Evolutionary conservation across 2,888 invertebrate species (phyloP).

Genomic region (Cremastinae sp.): DNA sequence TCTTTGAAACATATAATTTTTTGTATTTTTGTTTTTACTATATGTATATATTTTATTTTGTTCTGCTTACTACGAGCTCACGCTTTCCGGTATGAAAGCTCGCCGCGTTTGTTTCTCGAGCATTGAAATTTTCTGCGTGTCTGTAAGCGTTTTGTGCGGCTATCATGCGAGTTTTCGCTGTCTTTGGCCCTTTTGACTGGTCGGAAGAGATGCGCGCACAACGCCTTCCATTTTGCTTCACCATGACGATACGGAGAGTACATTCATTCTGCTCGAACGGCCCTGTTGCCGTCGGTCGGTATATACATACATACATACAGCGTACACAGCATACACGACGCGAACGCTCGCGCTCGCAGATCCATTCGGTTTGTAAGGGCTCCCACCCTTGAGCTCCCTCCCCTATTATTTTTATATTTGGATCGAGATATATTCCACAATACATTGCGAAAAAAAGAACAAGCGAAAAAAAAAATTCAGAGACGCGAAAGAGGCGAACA

Average conservation of each 20-base stretch:
- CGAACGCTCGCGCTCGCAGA: not conserved
- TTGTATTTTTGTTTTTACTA: not conserved
- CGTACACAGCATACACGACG: too few species aligned
- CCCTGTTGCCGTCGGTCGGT: constrained; percentile 26
- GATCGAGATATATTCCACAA: not conserved
- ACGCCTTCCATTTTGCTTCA: constrained; percentile 11
- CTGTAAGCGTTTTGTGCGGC: constrained; percentile 26
- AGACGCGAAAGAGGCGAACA: constrained; percentile 36
- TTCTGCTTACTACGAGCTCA: not conserved
- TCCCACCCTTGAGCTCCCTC: not conserved
- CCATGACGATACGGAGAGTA: constrained; percentile 36
- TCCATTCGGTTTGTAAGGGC: too few species aligned
- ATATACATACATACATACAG: constrained; percentile 2
- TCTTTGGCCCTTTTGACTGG: constrained; percentile 34
- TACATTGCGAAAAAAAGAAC: constrained; percentile 1
- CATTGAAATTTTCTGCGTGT: constrained; percentile 6
- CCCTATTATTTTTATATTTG: not conserved
- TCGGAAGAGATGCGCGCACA: constrained; percentile 24
- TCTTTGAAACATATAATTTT: not conserved
- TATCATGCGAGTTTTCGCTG: constrained; percentile 44
- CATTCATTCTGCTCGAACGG: constrained; percentile 54
- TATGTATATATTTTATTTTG: constrained; percentile 10
- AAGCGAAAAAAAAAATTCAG: constrained; percentile 4
- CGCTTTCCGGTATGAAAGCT: constrained; percentile 6
- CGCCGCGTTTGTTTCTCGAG: constrained; percentile 13